Percentiles rank a stretch among this genome's conserved stretches.
These are phyloP conservation scores for Numenius phaeopus DNA, from an alignment of 2,797 vertebrate species.

Conservation along the genomic window DNA sequence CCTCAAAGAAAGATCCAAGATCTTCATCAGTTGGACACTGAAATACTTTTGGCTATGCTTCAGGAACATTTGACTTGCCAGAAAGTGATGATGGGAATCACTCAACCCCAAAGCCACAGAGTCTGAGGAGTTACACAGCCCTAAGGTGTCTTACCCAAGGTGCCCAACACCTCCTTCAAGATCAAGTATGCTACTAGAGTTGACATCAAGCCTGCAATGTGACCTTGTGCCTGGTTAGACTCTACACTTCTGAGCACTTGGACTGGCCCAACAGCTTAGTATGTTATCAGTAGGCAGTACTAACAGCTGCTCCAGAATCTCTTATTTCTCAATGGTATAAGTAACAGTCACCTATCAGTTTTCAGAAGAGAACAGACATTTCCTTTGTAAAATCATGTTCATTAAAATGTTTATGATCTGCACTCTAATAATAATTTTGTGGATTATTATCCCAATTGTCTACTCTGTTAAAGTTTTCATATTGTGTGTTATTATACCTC, in stretches of 20 bases:
- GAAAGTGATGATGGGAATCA: background rate
- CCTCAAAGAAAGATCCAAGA: background rate
- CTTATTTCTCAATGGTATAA: background rate
- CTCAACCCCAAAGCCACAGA: background rate
- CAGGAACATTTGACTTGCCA: background rate
- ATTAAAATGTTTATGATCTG: background rate
- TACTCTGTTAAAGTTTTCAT: background rate
- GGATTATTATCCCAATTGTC: background rate
- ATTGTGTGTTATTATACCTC: slow-evolving; percentile 79
- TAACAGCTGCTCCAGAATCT: background rate
- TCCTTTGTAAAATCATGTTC: background rate
- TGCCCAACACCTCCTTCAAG: background rate
- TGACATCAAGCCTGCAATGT: background rate
- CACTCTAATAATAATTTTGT: background rate
- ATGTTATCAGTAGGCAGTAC: background rate
- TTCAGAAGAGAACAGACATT: background rate
- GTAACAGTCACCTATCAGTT: background rate
- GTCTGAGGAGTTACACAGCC: background rate
- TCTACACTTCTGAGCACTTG: background rate
- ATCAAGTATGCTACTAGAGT: background rate
- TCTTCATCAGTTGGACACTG: background rate
- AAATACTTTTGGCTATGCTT: background rate
- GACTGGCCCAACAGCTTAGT: background rate
- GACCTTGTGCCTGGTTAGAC: background rate
- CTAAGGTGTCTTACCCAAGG: background rate